Evolutionary conservation across 1,140 invertebrate species (phyloP).

Genomic region (Zaprionus tsacasi): DNA sequence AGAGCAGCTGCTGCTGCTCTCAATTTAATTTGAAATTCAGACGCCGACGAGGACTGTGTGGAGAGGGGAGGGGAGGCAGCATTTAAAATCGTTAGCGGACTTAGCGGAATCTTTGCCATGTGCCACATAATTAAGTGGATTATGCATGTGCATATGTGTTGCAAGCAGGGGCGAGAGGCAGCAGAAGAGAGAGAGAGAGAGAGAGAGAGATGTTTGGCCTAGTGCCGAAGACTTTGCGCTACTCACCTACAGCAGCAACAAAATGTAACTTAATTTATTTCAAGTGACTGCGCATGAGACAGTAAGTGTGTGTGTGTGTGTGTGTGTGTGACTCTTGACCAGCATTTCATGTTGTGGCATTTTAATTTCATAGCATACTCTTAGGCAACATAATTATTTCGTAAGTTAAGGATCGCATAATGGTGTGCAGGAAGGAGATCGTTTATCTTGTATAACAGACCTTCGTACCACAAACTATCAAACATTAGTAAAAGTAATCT

Average conservation of each 20-base stretch:
- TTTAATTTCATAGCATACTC: slow-evolving; percentile 69
- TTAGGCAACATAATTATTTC: slow-evolving; percentile 60
- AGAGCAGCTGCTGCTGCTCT: slow-evolving; percentile 40
- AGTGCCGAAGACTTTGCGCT: slow-evolving; percentile 31
- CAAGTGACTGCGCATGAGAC: slow-evolving; percentile 50
- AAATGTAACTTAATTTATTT: slow-evolving; percentile 69
- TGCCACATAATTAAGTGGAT: slow-evolving; percentile 60
- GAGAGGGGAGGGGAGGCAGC: slow-evolving; percentile 24
- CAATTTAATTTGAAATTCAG: slow-evolving; percentile 61
- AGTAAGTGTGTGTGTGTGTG: not conserved
- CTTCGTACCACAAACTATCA: no score
- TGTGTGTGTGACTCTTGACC: slow-evolving; percentile 55
- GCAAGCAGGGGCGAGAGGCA: not conserved
- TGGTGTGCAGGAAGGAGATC: no score
- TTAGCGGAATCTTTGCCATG: slow-evolving; percentile 9
- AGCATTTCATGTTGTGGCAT: slow-evolving; percentile 70
- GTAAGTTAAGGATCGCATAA: slow-evolving; percentile 32
- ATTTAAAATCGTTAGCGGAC: slow-evolving; percentile 53
- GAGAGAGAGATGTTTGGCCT: slow-evolving; percentile 31
- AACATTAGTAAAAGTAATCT: no score
- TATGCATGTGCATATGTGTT: slow-evolving; percentile 62
- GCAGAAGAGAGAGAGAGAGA: no score
- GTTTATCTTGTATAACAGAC: no score
- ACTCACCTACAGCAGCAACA: slow-evolving; percentile 23
- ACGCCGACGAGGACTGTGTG: not conserved